Evolutionary conservation across 1,140 invertebrate genomes (phyloP), one percentile per base, ranked within the genome.

Genomic region (Theocolax elegans): DNA sequence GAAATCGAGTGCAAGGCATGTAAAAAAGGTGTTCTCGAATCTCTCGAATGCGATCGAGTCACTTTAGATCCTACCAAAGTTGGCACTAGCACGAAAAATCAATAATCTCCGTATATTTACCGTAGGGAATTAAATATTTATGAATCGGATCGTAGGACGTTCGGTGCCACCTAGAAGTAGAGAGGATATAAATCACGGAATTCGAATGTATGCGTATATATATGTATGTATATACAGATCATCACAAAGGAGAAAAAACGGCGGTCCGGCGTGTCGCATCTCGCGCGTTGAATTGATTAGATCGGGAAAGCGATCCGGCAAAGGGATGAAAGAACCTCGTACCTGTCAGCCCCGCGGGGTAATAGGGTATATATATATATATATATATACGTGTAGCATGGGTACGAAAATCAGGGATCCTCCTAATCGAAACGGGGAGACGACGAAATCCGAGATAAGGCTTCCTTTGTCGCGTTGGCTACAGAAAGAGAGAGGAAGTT

Each of bases 391-490:
- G 19, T 10, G 35, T 23, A 13, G 35, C 19, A 58, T 13, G 13
- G 54, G 42, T 19, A 15, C 10, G 3, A 17, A 58, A 35, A 35
- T 21, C 13, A 10, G 31, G 31, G 23, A n/a, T n/a, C n/a, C n/a
- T n/a, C n/a, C 23, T 8, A 46, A 29, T 23, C 44, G 44, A 27
- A 23, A 19, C 38, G 38, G 44, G 51, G 69, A 71, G 66, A 60
- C 10, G 46, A 44, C 58, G 77, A 79, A 79, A 79, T 76, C 77
- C 67, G 75, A 80, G 77, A 80, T 78, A 73, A 77, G 72, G 42
- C 48, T 67, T 44, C 54, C 60, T 77, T 72, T 75, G 74, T 74
- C 35, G 63, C 17, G 25, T 48, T 15, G 35, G 42, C n/a, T 35
- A 35, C 10, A 35, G 31, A 6, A 10, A 35, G 31, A 35, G 10